Conservation (phyloP, 2,888 invertebrate genomes). For the Stratiomys singularior region DNA sequence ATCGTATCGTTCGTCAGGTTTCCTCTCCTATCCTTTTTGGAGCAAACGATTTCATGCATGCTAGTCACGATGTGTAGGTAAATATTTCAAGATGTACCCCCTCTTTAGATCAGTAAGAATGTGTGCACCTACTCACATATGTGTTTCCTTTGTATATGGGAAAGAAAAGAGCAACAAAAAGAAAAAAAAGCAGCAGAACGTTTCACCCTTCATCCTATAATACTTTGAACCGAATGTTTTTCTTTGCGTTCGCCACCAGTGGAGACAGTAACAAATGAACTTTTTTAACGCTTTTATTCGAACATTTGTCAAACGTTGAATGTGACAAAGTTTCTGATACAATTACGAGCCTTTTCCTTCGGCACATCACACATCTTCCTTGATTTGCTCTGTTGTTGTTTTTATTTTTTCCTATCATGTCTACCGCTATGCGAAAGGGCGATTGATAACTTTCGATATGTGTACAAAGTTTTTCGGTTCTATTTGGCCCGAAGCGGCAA, state of each 20-base stretch:
- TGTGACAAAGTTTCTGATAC: conserved; percentile 51
- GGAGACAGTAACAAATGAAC: conserved; percentile 51
- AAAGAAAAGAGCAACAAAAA: not conserved
- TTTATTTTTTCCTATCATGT: conserved; percentile 5
- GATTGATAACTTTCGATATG: conserved; percentile 51
- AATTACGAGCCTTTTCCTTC: conserved; percentile 48
- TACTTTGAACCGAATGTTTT: conserved; percentile 12
- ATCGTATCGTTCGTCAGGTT: conserved; percentile 13
- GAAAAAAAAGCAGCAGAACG: conserved; percentile 8
- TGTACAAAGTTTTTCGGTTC: conserved; percentile 36
- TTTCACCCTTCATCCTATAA: not conserved
- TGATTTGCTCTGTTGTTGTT: not conserved
- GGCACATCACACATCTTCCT: conserved; percentile 32
- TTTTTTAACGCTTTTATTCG: conserved; percentile 48
- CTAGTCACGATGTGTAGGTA: conserved; percentile 52
- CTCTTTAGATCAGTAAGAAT: conserved; percentile 20
- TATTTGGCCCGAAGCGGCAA: not conserved
- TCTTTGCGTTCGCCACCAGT: conserved; percentile 31
- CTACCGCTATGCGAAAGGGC: conserved; percentile 39
- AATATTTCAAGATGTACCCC: conserved; percentile 47
- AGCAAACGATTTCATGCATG: conserved; percentile 39
- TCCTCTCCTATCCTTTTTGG: conserved; percentile 29
- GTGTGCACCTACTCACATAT: not conserved
- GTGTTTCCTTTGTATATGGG: not conserved
- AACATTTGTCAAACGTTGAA: conserved; percentile 51